Conservation (phyloP, 1,140 invertebrate species). For the Eumeta japonica region DNA sequence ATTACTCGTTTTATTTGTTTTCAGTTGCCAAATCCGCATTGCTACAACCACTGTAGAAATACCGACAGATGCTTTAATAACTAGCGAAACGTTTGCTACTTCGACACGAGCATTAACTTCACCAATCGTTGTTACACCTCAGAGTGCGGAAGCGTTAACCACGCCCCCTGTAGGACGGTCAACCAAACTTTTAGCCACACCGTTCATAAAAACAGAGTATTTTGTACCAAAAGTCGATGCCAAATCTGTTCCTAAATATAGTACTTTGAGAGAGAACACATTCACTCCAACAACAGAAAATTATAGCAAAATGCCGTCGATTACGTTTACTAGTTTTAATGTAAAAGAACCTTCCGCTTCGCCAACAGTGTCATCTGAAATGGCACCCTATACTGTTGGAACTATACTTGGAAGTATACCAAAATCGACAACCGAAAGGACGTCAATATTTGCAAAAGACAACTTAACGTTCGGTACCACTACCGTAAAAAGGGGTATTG, state of each 20-base stretch:
- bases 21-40: constrained; percentile 33
- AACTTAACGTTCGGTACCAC: neutral
- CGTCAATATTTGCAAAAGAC: neutral
- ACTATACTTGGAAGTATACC: neutral
- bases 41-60: constrained; percentile 19
- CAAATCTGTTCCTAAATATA: too few relatives aligned
- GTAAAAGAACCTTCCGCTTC: too few relatives aligned
- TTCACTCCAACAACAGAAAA: too few relatives aligned
- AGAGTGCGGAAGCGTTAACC: constrained; percentile 8
- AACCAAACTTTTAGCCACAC: constrained; percentile 1
- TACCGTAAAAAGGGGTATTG: constrained; percentile 12
- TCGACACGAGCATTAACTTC: constrained; percentile 7
- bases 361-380: too few relatives aligned
- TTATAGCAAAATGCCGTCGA: too few relatives aligned
- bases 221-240: too few relatives aligned
- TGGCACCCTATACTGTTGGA: too few relatives aligned
- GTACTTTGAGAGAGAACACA: too few relatives aligned
- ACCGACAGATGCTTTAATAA: constrained; percentile 5
- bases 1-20: constrained; percentile 17
- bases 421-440: neutral
- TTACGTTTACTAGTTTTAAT: too few relatives aligned
- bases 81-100: constrained; percentile 1
- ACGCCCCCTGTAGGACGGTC: neutral
- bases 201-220: neutral
- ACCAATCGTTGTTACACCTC: constrained; percentile 10